Evolutionary conservation across 2,113 vertebrate species (phyloP).

Genomic region (Pholis gunnellus): DNA sequence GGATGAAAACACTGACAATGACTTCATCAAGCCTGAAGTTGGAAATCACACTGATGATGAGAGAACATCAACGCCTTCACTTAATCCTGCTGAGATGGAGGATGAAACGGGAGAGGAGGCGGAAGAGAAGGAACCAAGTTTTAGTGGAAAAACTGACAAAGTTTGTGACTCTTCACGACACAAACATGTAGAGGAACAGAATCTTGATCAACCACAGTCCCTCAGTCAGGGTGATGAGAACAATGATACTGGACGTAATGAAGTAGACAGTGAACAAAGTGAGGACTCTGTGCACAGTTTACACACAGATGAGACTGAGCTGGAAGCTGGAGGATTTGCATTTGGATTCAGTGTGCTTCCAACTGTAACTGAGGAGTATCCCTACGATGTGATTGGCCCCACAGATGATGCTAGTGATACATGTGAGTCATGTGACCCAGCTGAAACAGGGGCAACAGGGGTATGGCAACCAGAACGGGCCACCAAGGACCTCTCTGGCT

Average conservation of each 20-base stretch:
- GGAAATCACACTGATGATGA: slow-evolving; percentile 56
- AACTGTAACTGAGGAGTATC: slow-evolving; percentile 82
- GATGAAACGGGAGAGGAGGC: slow-evolving; percentile 53
- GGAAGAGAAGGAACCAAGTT: slow-evolving; percentile 38
- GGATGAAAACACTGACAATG: slow-evolving; percentile 71
- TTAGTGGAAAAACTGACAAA: slow-evolving; percentile 54
- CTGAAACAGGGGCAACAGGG: slow-evolving; percentile 72
- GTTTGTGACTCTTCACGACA: slow-evolving; percentile 25
- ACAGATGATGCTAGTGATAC: slow-evolving; percentile 78
- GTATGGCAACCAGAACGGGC: slow-evolving; percentile 83
- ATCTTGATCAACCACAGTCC: slow-evolving; percentile 43
- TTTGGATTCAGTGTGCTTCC: slow-evolving; percentile 78
- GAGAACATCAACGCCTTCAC: slow-evolving; percentile 14
- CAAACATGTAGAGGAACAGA: slow-evolving; percentile 57
- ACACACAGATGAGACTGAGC: slow-evolving; percentile 44
- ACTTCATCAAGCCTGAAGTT: slow-evolving; percentile 56
- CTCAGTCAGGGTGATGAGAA: slow-evolving; percentile 41
- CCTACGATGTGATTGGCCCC: slow-evolving; percentile 84
- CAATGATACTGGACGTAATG: slow-evolving; percentile 25
- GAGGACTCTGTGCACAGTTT: slow-evolving; percentile 41
- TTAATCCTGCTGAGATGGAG: slow-evolving; percentile 46
- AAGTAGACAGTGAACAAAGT: slow-evolving; percentile 45
- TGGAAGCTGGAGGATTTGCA: slow-evolving; percentile 59
- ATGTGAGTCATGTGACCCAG: slow-evolving; percentile 74
- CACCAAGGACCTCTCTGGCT: slow-evolving; percentile 82